phyloP scores from a whole-genome alignment of 1,140 invertebrate species.

The Microplitis demolitor region DNA sequence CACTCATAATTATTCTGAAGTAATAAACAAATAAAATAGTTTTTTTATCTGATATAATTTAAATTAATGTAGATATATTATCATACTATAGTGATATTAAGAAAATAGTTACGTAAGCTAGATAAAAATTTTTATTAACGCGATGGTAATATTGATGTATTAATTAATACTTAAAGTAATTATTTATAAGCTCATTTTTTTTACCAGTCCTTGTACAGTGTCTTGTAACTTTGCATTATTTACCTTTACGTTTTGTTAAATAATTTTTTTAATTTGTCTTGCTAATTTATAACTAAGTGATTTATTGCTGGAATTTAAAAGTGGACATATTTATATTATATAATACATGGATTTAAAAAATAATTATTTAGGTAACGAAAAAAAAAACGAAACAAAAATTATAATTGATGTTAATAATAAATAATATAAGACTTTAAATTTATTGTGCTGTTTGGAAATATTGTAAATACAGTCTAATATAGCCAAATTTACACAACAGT shows the following conservation, averaged over 20 bases:
- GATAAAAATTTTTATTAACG: slow-evolving; percentile 23
- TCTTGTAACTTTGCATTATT: background rate
- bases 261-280: background rate
- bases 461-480: slow-evolving; percentile 33
- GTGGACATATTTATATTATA: too few relatives aligned
- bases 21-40: slow-evolving; percentile 44
- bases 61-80: slow-evolving; percentile 2
- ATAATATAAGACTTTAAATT: slow-evolving; percentile 24
- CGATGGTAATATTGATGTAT: background rate
- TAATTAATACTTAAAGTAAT: background rate
- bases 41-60: slow-evolving; percentile 34
- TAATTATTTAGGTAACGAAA: slow-evolving; percentile 2
- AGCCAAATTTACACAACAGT: slow-evolving; percentile 30
- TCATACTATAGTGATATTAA: background rate
- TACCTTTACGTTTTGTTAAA: background rate
- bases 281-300: background rate
- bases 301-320: background rate
- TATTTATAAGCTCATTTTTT: slow-evolving; percentile 23
- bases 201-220: background rate
- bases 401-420: slow-evolving; percentile 23
- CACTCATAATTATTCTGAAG: slow-evolving; percentile 33
- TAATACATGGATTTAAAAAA: background rate
- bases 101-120: slow-evolving; percentile 7
- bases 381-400: slow-evolving; percentile 4
- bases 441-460: slow-evolving; percentile 32